Conservation (phyloP, 2,113 vertebrate genomes). For the Pontoporia blainvillei region DNA sequence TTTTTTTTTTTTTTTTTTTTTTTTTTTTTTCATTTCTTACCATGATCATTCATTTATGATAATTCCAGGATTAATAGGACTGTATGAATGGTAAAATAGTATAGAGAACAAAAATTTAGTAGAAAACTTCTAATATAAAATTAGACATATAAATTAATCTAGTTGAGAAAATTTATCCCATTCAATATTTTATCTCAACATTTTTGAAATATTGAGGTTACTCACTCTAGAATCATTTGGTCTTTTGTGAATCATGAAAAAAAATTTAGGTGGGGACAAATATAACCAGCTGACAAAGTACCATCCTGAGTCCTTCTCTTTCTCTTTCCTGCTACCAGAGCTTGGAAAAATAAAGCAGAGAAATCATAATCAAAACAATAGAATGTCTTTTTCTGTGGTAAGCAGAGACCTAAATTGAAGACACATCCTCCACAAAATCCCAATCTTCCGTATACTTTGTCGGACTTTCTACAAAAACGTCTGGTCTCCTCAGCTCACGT, state of each 20-base stretch:
- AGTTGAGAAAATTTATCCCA: neutral
- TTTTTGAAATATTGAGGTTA: neutral
- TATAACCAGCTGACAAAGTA: neutral
- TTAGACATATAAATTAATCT: neutral
- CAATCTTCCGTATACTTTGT: accelerated
- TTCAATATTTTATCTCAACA: neutral
- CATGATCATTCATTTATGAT: neutral
- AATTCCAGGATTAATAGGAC: neutral
- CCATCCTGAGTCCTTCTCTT: neutral
- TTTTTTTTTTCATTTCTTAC: neutral
- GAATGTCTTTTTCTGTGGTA: neutral
- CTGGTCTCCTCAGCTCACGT: neutral
- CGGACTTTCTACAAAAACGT: neutral
- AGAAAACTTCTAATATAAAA: neutral
- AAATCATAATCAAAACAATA: neutral
- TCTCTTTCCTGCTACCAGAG: neutral
- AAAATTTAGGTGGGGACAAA: neutral
- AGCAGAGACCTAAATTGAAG: neutral
- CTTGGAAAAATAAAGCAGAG: neutral
- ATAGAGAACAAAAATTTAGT: neutral
- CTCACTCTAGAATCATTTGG: neutral
- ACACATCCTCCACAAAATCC: neutral
- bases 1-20: neutral
- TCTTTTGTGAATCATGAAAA: neutral
- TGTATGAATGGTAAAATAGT: neutral